Evolutionary conservation across 2,888 invertebrate genomes (phyloP).

Genomic region (Heliconius ethilla): DNA sequence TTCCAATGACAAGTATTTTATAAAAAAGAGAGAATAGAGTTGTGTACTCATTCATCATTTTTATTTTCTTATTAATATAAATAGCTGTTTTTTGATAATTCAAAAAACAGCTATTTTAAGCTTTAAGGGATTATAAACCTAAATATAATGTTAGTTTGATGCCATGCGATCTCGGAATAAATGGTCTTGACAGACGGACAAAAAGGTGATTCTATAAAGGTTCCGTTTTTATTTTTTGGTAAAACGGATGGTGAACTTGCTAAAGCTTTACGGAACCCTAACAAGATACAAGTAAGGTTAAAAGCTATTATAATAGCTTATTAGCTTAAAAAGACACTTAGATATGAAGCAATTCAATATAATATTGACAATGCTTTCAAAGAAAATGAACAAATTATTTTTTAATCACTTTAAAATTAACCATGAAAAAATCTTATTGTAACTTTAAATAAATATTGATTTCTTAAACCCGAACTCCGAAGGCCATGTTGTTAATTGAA

Average conservation of each 20-base stretch:
- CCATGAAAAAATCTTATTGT: slow-evolving; percentile 5
- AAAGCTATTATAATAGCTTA: background rate
- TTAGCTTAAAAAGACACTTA: background rate
- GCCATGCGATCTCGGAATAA: too few relatives aligned
- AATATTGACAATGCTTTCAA: slow-evolving; percentile 20
- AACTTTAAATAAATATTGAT: slow-evolving; percentile 26
- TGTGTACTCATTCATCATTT: background rate
- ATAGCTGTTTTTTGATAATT: too few relatives aligned
- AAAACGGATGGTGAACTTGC: too few relatives aligned
- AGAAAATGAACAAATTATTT: background rate
- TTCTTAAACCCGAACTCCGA: slow-evolving; percentile 28
- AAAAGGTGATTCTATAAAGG: too few relatives aligned
- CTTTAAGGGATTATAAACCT: too few relatives aligned
- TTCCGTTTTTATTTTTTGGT: too few relatives aligned
- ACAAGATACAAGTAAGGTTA: background rate
- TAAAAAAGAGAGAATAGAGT: background rate
- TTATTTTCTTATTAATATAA: background rate
- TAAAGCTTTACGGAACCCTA: background rate
- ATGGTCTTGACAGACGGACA: too few relatives aligned
- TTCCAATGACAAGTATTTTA: slow-evolving; percentile 11
- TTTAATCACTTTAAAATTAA: slow-evolving; percentile 20
- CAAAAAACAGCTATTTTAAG: too few relatives aligned
- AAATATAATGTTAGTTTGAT: too few relatives aligned
- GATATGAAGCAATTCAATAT: background rate
- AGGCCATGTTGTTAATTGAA: slow-evolving; percentile 50